phyloP scores from a whole-genome alignment of 2,113 vertebrate species.

The Sebastes fasciatus region DNA sequence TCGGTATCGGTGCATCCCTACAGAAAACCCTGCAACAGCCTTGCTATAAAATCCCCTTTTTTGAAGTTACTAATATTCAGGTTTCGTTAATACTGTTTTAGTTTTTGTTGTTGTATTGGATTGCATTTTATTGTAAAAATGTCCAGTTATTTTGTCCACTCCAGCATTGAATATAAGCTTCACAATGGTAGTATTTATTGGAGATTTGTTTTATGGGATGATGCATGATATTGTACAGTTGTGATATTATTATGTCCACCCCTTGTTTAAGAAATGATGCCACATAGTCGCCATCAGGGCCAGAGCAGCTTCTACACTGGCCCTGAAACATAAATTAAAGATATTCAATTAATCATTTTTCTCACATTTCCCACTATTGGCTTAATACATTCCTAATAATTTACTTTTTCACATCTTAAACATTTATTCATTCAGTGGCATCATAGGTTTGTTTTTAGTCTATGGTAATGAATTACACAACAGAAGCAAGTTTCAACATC shows the following conservation, averaged over 20 bases:
- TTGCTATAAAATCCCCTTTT: conserved; percentile 18
- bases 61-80: conserved; percentile 2
- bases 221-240: conserved; percentile 26
- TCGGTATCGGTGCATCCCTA: background rate
- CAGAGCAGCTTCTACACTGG: background rate
- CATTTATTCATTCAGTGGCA: background rate
- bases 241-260: conserved; percentile 13
- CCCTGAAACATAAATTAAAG: background rate
- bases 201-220: conserved; percentile 37
- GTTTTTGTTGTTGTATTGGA: conserved; percentile 17
- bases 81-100: conserved; percentile 15
- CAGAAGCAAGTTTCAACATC: background rate
- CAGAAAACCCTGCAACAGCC: background rate
- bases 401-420: background rate
- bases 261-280: conserved; percentile 8
- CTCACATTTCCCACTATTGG: background rate
- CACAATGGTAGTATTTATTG: conserved; percentile 54
- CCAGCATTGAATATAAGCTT: conserved; percentile 42
- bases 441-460: background rate
- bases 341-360: background rate
- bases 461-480: background rate
- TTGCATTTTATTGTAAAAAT: conserved; percentile 34
- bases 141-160: conserved; percentile 29
- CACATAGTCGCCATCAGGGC: background rate
- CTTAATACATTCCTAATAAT: conserved; percentile 26